Percentiles rank a stretch among this genome's conserved stretches.
phyloP scores from a whole-genome alignment of 2,888 invertebrate species.

The Anoplius nigerrimus region DNA sequence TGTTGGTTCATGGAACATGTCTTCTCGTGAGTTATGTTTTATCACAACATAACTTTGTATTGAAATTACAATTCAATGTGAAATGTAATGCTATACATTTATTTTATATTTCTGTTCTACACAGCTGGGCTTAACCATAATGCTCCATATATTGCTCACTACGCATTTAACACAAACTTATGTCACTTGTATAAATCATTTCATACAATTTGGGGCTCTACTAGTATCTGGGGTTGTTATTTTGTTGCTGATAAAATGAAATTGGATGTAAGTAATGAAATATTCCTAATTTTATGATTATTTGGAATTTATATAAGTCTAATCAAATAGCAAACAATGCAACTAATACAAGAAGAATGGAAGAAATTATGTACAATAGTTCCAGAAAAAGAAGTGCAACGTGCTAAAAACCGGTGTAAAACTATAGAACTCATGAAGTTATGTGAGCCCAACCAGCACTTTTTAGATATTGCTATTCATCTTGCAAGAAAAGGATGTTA shows the following conservation, averaged over 20 bases:
- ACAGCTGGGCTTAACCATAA: slow-evolving; percentile 66
- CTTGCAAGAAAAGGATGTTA: slow-evolving; percentile 68
- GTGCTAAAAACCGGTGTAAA: slow-evolving; percentile 71
- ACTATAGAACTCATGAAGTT: slow-evolving; percentile 65
- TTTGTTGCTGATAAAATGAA: slow-evolving; percentile 69
- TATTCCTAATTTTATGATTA: neutral
- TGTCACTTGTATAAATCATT: slow-evolving; percentile 76
- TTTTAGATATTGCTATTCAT: slow-evolving; percentile 73
- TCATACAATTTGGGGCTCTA: slow-evolving; percentile 74
- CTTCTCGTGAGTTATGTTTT: slow-evolving; percentile 49
- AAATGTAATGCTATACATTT: neutral
- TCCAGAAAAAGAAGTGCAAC: slow-evolving; percentile 65
- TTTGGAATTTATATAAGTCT: neutral
- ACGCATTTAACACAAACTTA: slow-evolving; percentile 57
- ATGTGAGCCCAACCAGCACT: slow-evolving; percentile 67
- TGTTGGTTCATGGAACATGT: slow-evolving; percentile 74
- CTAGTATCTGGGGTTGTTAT: slow-evolving; percentile 77
- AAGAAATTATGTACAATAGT: slow-evolving; percentile 72
- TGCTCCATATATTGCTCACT: slow-evolving; percentile 64
- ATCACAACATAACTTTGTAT: neutral
- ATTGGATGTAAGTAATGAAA: slow-evolving; percentile 35
- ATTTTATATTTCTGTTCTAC: slow-evolving; percentile 4
- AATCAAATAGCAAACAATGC: slow-evolving; percentile 68
- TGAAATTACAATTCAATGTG: neutral
- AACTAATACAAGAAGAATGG: slow-evolving; percentile 73